phyloP scores from a whole-genome alignment of 2,113 vertebrate genomes.

The Accipiter virgatus region DNA sequence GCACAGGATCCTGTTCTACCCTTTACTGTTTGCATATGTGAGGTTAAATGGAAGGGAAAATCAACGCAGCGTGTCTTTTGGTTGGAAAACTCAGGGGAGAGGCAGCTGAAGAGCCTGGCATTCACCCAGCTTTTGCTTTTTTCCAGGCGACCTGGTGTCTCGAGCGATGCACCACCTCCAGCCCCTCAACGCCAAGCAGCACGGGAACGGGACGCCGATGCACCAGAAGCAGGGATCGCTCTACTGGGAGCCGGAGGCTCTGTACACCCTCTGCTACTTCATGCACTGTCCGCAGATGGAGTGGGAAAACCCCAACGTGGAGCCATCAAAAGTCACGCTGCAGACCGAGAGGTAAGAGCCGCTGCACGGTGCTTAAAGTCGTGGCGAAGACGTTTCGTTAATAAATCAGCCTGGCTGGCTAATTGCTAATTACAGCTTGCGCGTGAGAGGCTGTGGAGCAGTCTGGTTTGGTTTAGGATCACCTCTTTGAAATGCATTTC shows the following conservation, averaged over 20 bases:
- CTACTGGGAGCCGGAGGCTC: constrained; percentile 94
- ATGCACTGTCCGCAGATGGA: constrained; percentile 99
- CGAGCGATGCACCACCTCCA: constrained; percentile 96
- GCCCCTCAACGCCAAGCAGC: constrained; percentile 88
- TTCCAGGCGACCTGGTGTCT: constrained; percentile 91
- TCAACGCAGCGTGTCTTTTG: not conserved
- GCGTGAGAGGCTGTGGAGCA: not conserved
- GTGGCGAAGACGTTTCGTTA: not conserved
- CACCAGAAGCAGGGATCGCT: constrained; percentile 86
- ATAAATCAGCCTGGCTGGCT: constrained; percentile 23
- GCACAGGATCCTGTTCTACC: not conserved
- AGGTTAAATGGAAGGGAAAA: not conserved
- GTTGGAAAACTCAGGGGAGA: not conserved
- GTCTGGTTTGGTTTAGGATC: constrained; percentile 33
- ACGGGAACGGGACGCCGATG: constrained; percentile 87
- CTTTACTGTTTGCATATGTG: not conserved
- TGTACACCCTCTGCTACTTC: constrained; percentile 98
- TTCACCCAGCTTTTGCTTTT: constrained; percentile 44
- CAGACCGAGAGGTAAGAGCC: constrained; percentile 90
- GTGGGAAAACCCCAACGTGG: constrained; percentile 97
- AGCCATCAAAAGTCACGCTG: constrained; percentile 92
- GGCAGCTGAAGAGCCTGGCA: not conserved
- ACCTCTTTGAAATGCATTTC: constrained; percentile 35
- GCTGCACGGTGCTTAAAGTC: not conserved
- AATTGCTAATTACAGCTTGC: constrained; percentile 34